phyloP scores from a whole-genome alignment of 1,140 invertebrate genomes.

The Brachionus manjavacas region DNA sequence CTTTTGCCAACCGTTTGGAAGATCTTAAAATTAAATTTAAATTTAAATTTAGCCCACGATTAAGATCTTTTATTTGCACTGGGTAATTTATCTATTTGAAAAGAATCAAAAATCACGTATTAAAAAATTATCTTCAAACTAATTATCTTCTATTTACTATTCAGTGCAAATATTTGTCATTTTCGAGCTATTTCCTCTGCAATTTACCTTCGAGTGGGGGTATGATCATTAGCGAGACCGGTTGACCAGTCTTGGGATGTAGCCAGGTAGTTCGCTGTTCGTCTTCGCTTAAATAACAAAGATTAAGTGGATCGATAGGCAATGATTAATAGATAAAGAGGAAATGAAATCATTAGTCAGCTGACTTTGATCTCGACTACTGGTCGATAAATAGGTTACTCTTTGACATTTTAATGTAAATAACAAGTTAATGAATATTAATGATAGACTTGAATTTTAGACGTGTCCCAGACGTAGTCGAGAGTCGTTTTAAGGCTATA shows the following conservation, averaged over 20 bases:
- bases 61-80: neutral
- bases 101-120: neutral
- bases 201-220: slow-evolving; percentile 35
- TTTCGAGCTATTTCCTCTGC: neutral
- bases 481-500: neutral
- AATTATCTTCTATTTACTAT: neutral
- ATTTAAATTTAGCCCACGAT: neutral
- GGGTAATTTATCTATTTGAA: slow-evolving; percentile 18
- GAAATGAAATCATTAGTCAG: slow-evolving; percentile 3
- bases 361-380: slow-evolving; percentile 30
- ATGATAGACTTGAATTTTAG: neutral
- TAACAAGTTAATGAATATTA: slow-evolving; percentile 14
- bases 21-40: neutral
- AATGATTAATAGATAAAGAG: slow-evolving; percentile 43
- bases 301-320: slow-evolving; percentile 23
- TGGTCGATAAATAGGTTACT: slow-evolving; percentile 17
- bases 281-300: slow-evolving; percentile 47
- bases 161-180: neutral
- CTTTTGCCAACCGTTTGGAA: slow-evolving; percentile 42
- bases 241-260: slow-evolving; percentile 48
- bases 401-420: slow-evolving; percentile 30
- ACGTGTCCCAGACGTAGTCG: slow-evolving; percentile 9
- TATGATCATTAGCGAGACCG: slow-evolving; percentile 44
- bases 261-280: slow-evolving; percentile 49
- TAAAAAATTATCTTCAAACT: neutral